Evolutionary conservation across 1,140 invertebrate genomes (phyloP).

Genomic region (Drosophila oshimai): DNA sequence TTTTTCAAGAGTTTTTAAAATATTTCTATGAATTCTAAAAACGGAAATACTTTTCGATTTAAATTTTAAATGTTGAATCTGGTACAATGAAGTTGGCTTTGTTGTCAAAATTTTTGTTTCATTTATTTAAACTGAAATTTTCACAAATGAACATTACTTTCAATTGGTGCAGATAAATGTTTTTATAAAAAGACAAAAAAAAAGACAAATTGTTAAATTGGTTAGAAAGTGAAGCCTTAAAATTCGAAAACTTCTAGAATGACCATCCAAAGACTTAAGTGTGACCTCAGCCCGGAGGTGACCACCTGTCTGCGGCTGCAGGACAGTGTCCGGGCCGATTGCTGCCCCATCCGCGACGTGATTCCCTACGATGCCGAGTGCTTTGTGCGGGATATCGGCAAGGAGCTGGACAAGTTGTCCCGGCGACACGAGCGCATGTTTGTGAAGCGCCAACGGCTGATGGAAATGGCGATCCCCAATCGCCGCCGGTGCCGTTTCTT

Average conservation of each 20-base stretch:
- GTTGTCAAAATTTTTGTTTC: not conserved
- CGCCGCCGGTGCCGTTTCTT: slow-evolving; percentile 32
- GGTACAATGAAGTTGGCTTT: not conserved
- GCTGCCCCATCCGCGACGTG: slow-evolving; percentile 38
- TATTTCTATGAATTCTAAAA: slow-evolving; percentile 75
- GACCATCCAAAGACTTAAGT: slow-evolving; percentile 38
- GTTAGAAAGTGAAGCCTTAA: not conserved
- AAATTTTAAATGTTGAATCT: too few species aligned
- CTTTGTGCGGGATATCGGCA: slow-evolving; percentile 51
- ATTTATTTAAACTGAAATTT: not conserved
- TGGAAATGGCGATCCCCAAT: slow-evolving; percentile 51
- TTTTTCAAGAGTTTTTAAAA: too few species aligned
- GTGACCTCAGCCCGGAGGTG: slow-evolving; percentile 49
- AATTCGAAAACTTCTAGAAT: slow-evolving; percentile 26
- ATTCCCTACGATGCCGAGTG: slow-evolving; percentile 59
- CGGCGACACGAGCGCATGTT: slow-evolving; percentile 44
- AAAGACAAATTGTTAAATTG: slow-evolving; percentile 10
- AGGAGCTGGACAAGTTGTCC: slow-evolving; percentile 40
- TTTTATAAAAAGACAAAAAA: slow-evolving; percentile 14
- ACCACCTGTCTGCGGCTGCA: slow-evolving; percentile 39
- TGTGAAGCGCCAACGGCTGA: slow-evolving; percentile 43
- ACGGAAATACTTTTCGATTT: too few species aligned
- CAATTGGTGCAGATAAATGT: slow-evolving; percentile 17
- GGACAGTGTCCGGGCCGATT: slow-evolving; percentile 57
- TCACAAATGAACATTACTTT: not conserved